phyloP scores from a whole-genome alignment of 2,888 invertebrate species.

The Ophonus ardosiacus region DNA sequence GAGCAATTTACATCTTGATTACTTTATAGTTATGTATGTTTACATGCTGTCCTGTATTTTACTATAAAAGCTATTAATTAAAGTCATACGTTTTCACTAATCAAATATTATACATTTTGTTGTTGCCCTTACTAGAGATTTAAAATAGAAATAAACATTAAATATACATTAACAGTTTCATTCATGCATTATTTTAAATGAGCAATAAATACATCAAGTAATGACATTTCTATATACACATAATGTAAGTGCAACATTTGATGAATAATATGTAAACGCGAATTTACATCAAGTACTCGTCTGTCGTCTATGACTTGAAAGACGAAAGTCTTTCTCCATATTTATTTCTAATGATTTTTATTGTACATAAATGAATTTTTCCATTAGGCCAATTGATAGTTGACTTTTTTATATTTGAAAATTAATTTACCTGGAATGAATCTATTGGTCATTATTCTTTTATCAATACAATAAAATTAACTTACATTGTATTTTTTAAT shows the following conservation, averaged over 20 bases:
- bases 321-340: background rate
- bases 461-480: conserved; percentile 34
- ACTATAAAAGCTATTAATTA: conserved; percentile 62
- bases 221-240: conserved; percentile 60
- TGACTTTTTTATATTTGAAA: conserved; percentile 15
- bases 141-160: conserved; percentile 58
- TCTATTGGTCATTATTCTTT: conserved; percentile 56
- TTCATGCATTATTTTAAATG: conserved; percentile 63
- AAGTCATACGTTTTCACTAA: conserved; percentile 52
- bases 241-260: conserved; percentile 58
- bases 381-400: conserved; percentile 48
- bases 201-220: conserved; percentile 64
- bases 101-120: conserved; percentile 62
- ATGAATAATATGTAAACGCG: conserved; percentile 28
- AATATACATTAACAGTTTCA: conserved; percentile 57
- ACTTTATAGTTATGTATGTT: conserved; percentile 45
- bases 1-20: conserved; percentile 57
- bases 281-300: conserved; percentile 24
- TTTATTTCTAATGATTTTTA: conserved; percentile 3
- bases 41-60: conserved; percentile 46
- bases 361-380: conserved; percentile 25
- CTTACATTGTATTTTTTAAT: conserved; percentile 54
- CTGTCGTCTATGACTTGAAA: conserved; percentile 14
- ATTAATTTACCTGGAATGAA: conserved; percentile 57
- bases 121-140: conserved; percentile 64